phyloP scores from a whole-genome alignment of 2,797 vertebrate genomes.

The Podarcis lilfordi region DNA sequence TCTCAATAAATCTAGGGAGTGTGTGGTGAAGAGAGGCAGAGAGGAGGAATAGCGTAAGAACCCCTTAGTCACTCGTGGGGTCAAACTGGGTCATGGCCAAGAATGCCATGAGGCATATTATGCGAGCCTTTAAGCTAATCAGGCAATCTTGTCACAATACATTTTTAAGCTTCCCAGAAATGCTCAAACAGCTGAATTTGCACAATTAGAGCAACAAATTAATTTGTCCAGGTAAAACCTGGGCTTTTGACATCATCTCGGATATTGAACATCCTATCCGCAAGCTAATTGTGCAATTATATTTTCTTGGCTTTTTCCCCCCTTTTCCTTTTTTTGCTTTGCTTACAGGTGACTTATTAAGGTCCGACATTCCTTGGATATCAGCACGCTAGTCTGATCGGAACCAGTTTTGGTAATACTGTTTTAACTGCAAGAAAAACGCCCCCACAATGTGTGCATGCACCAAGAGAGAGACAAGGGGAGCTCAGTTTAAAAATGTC shows the following conservation, averaged over 20 bases:
- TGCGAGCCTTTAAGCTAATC: background rate
- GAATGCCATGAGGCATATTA: background rate
- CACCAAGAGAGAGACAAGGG: constrained; percentile 55
- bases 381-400: constrained; percentile 60
- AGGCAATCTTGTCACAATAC: background rate
- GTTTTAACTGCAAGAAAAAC: constrained; percentile 55
- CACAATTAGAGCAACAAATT: fast-evolving
- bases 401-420: constrained; percentile 53
- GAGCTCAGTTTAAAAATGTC: constrained; percentile 68
- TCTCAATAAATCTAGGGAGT: background rate
- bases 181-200: background rate
- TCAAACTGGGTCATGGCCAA: background rate
- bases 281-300: background rate
- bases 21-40: background rate
- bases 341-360: constrained; percentile 49
- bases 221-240: constrained; percentile 2
- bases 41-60: background rate
- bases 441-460: no score
- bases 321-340: constrained; percentile 24
- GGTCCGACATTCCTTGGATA: constrained; percentile 52
- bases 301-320: background rate
- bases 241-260: background rate
- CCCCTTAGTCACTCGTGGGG: background rate
- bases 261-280: background rate
- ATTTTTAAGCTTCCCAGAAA: background rate